A percentile compares a stretch with the other conserved stretches of the same genome.
Conservation (phyloP, 2,113 vertebrate genomes). For the Takifugu bimaculatus region DNA sequence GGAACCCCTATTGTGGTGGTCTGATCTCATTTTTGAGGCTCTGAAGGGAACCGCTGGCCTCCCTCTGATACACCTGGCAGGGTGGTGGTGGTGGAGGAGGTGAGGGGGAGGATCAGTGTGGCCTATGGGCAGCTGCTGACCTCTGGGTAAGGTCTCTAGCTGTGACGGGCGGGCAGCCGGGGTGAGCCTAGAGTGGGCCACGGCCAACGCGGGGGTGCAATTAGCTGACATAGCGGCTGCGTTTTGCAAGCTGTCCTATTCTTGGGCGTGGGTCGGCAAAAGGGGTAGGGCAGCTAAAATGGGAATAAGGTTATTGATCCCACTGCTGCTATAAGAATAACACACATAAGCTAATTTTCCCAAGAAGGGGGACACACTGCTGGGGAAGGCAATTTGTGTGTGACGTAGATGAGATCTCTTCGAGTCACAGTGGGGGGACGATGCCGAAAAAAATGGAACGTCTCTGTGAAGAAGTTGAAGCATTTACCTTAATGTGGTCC, state of each 20-base stretch:
- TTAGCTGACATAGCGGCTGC: conserved; percentile 71
- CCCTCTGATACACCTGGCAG: conserved; percentile 67
- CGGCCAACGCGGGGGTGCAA: conserved; percentile 60
- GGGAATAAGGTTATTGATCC: conserved; percentile 76
- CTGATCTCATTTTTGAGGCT: conserved; percentile 67
- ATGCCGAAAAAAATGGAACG: conserved; percentile 1
- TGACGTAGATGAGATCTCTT: conserved; percentile 65
- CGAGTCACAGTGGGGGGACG: conserved; percentile 4
- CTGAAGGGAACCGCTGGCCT: conserved; percentile 46
- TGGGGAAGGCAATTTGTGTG: conserved; percentile 58
- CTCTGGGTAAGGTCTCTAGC: conserved; percentile 65
- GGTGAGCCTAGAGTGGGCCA: conserved; percentile 47
- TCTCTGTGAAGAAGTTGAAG: too few relatives aligned
- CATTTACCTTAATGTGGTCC: background rate
- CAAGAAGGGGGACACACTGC: conserved; percentile 65
- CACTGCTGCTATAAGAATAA: conserved; percentile 66
- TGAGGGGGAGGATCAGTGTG: conserved; percentile 8
- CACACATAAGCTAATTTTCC: conserved; percentile 75
- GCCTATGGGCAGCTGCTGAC: conserved; percentile 57
- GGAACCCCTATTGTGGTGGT: conserved; percentile 51
- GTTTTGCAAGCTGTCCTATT: conserved; percentile 80
- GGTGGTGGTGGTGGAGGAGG: conserved; percentile 56
- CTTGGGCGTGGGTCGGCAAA: conserved; percentile 52
- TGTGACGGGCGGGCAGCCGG: conserved; percentile 54
- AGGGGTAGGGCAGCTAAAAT: conserved; percentile 62